phyloP scores from a whole-genome alignment of 35 echinoderm and acorn worm species.

The Apostichopus californicus region DNA sequence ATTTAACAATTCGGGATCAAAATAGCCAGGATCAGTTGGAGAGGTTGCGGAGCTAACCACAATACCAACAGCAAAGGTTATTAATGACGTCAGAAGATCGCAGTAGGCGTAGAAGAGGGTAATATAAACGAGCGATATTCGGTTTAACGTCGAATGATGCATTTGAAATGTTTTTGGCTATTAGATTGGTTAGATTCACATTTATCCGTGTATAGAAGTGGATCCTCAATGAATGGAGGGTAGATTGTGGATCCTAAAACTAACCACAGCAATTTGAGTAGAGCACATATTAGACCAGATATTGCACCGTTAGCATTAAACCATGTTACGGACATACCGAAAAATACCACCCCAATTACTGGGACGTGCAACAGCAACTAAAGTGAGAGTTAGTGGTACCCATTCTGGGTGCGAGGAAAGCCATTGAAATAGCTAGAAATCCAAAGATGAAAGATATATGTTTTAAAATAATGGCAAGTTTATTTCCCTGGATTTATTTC shows the following conservation, averaged over 20 bases:
- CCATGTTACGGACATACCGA: constrained; percentile 57
- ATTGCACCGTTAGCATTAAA: constrained; percentile 51
- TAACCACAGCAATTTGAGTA: constrained; percentile 5
- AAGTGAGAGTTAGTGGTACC: constrained; percentile 37
- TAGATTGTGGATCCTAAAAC: constrained; percentile 23
- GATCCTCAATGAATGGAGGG: constrained; percentile 22
- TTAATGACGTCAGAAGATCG: not conserved
- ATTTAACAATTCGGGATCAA: constrained; percentile 19
- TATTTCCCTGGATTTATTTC: not conserved
- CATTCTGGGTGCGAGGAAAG: constrained; percentile 27
- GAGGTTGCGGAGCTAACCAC: not conserved
- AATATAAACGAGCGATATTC: constrained; percentile 12
- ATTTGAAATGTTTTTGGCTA: not conserved
- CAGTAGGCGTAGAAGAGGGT: constrained; percentile 19
- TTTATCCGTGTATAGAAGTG: constrained; percentile 15
- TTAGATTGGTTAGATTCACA: not conserved
- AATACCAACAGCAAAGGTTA: not conserved
- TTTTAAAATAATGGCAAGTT: not conserved
- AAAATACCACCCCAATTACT: constrained; percentile 38
- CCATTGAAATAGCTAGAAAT: constrained; percentile 18
- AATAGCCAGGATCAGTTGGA: not conserved
- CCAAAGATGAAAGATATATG: not conserved
- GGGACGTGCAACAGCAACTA: constrained; percentile 27
- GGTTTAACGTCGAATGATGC: not conserved
- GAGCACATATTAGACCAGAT: not conserved